phyloP scores from a whole-genome alignment of 2,113 vertebrate genomes.

The Xiphias gladius region DNA sequence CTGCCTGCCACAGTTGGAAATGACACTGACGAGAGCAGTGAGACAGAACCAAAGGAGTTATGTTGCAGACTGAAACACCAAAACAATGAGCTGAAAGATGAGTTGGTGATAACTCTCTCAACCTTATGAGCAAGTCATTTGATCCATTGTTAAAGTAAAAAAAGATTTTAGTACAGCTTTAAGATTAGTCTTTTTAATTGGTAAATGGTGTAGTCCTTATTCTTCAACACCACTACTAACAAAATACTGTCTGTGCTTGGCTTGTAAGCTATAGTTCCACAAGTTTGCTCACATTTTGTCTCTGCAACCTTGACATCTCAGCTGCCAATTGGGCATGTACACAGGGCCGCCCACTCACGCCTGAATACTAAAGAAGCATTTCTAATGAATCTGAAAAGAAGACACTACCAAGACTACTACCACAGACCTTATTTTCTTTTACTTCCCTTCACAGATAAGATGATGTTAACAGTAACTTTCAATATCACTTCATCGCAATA shows the following conservation, averaged over 20 bases:
- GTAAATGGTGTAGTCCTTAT: background rate
- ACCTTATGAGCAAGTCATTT: background rate
- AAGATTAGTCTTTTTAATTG: background rate
- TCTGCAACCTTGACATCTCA: background rate
- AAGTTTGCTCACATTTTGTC: constrained; percentile 44
- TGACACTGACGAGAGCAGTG: too few species aligned
- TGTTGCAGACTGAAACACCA: background rate
- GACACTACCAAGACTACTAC: too few species aligned
- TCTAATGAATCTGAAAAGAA: background rate
- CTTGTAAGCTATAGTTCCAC: constrained; percentile 16
- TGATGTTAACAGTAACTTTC: background rate
- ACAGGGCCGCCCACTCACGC: background rate
- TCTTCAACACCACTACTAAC: constrained; percentile 5
- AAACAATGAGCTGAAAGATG: background rate
- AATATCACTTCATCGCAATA: background rate
- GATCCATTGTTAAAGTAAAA: background rate
- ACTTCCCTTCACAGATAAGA: background rate
- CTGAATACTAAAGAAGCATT: background rate
- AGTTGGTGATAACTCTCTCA: background rate
- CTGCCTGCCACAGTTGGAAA: too few species aligned
- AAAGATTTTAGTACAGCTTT: background rate
- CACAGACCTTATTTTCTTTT: background rate
- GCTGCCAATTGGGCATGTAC: constrained; percentile 20
- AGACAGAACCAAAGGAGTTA: background rate
- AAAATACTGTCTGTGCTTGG: background rate